phyloP scores from a whole-genome alignment of 2,113 vertebrate species.

The Amphiprion ocellaris region DNA sequence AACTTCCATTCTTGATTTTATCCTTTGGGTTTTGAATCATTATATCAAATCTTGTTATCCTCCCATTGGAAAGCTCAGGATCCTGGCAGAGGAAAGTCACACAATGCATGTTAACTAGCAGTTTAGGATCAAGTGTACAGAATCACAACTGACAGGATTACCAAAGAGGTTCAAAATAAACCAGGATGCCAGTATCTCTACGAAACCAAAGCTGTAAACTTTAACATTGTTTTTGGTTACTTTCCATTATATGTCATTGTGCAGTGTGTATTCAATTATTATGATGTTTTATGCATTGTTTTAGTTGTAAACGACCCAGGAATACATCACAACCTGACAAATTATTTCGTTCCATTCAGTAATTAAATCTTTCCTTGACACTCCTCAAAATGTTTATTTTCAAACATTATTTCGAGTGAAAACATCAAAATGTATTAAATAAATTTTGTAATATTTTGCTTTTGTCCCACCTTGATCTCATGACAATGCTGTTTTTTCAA shows the following conservation, averaged over 20 bases:
- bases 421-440: too few species aligned
- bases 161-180: not conserved
- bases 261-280: not conserved
- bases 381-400: too few species aligned
- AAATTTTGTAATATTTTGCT: too few species aligned
- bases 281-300: not conserved
- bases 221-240: not conserved
- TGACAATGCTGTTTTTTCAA: too few species aligned
- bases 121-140: not conserved
- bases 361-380: not conserved
- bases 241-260: too few species aligned
- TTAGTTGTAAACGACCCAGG: not conserved
- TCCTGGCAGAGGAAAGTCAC: conserved; percentile 58
- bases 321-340: not conserved
- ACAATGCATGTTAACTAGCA: not conserved
- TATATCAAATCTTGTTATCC: conserved; percentile 86
- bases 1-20: not conserved
- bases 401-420: too few species aligned
- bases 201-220: not conserved
- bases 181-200: not conserved
- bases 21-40: conserved; percentile 34
- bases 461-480: too few species aligned
- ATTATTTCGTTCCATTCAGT: conserved; percentile 8
- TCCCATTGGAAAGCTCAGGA: conserved; percentile 82
- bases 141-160: not conserved